Percentiles rank a stretch among this genome's conserved stretches.
These are phyloP conservation scores for Epinephelus malabaricus DNA, from an alignment of 2,797 vertebrate genomes.

Conservation along the genomic window DNA sequence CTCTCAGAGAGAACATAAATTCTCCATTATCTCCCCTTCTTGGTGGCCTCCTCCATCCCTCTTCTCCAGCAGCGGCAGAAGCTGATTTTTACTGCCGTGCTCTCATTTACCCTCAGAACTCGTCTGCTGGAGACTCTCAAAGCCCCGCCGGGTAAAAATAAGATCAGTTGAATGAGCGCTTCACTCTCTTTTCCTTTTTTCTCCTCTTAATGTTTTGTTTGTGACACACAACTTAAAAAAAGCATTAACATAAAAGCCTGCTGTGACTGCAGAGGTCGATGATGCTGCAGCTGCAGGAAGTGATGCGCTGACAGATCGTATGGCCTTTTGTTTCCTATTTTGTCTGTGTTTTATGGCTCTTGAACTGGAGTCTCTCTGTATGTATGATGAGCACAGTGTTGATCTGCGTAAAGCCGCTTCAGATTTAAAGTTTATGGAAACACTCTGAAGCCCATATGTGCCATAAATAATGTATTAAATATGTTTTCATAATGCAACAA, in stretches of 20 bases:
- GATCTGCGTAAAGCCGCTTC: slow-evolving; percentile 13
- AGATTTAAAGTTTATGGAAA: slow-evolving; percentile 3
- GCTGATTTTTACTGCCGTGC: slow-evolving; percentile 63
- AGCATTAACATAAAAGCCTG: slow-evolving; percentile 59
- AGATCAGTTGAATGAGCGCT: slow-evolving; percentile 49
- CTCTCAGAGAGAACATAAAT: slow-evolving; percentile 79
- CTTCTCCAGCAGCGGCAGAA: slow-evolving; percentile 56
- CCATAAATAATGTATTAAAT: slow-evolving; percentile 22
- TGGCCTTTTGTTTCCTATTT: slow-evolving; percentile 30
- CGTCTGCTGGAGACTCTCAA: slow-evolving; percentile 62
- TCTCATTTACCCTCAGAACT: slow-evolving; percentile 53
- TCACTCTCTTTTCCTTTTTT: slow-evolving; percentile 16
- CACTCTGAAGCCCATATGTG: background rate
- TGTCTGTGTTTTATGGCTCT: slow-evolving; percentile 18
- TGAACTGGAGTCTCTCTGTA: slow-evolving; percentile 22
- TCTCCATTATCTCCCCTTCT: slow-evolving; percentile 80
- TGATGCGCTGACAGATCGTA: slow-evolving; percentile 40
- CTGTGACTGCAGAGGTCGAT: slow-evolving; percentile 50
- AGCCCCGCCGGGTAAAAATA: slow-evolving; percentile 57
- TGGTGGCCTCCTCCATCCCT: slow-evolving; percentile 67
- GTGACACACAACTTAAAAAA: slow-evolving; percentile 50
- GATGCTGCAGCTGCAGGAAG: slow-evolving; percentile 53
- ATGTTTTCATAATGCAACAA: slow-evolving; percentile 6
- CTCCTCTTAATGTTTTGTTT: slow-evolving; percentile 66
- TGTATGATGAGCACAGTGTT: slow-evolving; percentile 9